Percentiles rank a stretch among this genome's conserved stretches.
Conservation (phyloP, 2,797 vertebrate genomes). For the Sebastes steindachneri region DNA sequence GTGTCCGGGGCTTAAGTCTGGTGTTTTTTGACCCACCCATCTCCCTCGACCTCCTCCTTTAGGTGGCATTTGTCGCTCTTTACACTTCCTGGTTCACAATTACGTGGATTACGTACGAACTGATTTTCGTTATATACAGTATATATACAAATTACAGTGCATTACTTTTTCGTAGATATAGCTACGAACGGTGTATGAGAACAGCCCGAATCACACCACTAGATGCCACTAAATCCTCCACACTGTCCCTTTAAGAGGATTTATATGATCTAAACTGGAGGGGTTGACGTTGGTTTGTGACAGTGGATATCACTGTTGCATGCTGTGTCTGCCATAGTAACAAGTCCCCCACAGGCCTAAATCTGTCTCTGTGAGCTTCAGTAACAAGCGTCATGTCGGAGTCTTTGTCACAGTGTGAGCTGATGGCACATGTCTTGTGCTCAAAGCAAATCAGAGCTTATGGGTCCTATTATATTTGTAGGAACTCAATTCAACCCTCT, state of each 20-base stretch:
- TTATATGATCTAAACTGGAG: not conserved
- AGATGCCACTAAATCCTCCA: not conserved
- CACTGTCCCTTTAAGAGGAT: not conserved
- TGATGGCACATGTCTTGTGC: constrained; percentile 10
- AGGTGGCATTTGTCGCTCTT: too few species aligned
- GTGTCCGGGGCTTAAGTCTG: too few species aligned
- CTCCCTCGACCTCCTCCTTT: too few species aligned
- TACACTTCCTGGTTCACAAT: too few species aligned
- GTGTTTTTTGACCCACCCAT: too few species aligned
- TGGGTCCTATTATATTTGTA: not conserved
- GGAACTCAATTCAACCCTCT: not conserved
- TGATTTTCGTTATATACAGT: too few species aligned
- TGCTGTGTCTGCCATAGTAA: constrained; percentile 33
- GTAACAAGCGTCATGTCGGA: constrained; percentile 27
- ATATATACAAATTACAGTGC: too few species aligned
- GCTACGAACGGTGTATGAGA: too few species aligned
- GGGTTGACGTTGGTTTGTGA: constrained; percentile 10
- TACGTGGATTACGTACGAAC: too few species aligned
- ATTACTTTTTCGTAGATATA: too few species aligned
- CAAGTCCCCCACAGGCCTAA: constrained; percentile 28
- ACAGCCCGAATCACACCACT: too few species aligned
- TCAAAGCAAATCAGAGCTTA: not conserved
- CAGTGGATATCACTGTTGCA: constrained; percentile 14
- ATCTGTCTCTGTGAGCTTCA: constrained; percentile 41
- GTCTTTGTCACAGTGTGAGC: constrained; percentile 17